phyloP scores from a whole-genome alignment of 2,113 vertebrate species.

The Rhinopithecus roxellana region DNA sequence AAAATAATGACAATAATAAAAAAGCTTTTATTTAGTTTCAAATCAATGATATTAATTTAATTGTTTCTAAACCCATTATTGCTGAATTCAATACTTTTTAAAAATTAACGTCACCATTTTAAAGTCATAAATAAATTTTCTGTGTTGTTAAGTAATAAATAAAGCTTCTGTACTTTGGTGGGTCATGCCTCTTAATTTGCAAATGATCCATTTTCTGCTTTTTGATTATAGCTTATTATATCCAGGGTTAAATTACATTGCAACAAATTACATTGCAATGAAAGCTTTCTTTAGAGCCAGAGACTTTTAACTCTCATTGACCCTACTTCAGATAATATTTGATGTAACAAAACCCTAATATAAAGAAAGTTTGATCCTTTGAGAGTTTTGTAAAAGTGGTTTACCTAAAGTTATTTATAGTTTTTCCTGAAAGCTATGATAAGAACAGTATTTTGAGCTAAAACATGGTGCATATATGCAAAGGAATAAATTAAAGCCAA shows the following conservation, averaged over 20 bases:
- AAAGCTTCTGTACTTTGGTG: conserved; percentile 17
- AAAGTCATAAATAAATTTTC: conserved; percentile 65
- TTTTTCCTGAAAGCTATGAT: neutral
- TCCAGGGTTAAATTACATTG: conserved; percentile 20
- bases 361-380: neutral
- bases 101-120: conserved; percentile 70
- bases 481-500: neutral
- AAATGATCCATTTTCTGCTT: conserved; percentile 46
- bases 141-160: conserved; percentile 66
- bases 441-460: neutral
- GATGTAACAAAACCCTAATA: conserved; percentile 5
- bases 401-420: neutral
- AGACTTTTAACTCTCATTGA: neutral
- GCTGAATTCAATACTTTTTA: conserved; percentile 56
- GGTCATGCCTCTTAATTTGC: conserved; percentile 45
- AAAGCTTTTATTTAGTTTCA: conserved; percentile 65
- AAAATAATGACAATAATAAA: conserved; percentile 70
- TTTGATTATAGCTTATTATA: conserved; percentile 34
- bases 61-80: conserved; percentile 67
- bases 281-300: neutral
- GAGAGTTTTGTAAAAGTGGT: neutral
- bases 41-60: conserved; percentile 67
- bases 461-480: neutral
- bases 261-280: neutral
- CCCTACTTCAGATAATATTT: conserved; percentile 10